These are phyloP conservation scores for Protonibea diacanthus DNA, from an alignment of 2,797 vertebrate genomes.

Conservation along the genomic window DNA sequence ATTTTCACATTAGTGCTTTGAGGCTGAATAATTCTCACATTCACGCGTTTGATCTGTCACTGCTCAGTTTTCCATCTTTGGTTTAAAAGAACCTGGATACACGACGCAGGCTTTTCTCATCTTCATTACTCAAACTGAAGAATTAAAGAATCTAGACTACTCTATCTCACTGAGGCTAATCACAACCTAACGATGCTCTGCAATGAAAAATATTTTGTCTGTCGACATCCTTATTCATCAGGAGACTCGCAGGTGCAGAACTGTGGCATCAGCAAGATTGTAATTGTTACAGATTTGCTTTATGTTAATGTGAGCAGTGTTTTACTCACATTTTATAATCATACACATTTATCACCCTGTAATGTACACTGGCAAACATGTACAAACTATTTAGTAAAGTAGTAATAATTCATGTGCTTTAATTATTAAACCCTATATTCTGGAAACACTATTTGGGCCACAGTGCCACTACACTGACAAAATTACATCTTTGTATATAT, in stretches of 20 bases:
- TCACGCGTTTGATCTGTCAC: too few species aligned
- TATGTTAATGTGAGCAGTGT: background rate
- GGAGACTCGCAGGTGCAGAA: background rate
- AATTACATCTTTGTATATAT: constrained; percentile 2
- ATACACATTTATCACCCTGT: background rate
- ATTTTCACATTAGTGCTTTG: background rate
- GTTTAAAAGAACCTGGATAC: background rate
- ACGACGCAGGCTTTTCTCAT: background rate
- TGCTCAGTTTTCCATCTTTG: background rate
- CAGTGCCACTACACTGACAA: too few species aligned
- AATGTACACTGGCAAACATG: background rate
- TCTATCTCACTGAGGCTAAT: constrained; percentile 16
- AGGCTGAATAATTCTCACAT: background rate
- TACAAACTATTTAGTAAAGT: background rate
- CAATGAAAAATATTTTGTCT: background rate
- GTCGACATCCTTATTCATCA: constrained; percentile 16
- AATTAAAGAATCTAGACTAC: background rate
- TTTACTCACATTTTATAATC: background rate
- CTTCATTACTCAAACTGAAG: constrained; percentile 8
- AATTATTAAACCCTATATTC: background rate
- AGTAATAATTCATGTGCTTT: background rate
- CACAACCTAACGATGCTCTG: background rate
- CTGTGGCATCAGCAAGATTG: background rate
- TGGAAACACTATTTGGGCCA: background rate
- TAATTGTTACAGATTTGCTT: background rate